Percentiles rank a stretch among this genome's conserved stretches.
Evolutionary conservation across 2,888 invertebrate genomes (phyloP).

Genomic region (Schizotus pectinicornis): DNA sequence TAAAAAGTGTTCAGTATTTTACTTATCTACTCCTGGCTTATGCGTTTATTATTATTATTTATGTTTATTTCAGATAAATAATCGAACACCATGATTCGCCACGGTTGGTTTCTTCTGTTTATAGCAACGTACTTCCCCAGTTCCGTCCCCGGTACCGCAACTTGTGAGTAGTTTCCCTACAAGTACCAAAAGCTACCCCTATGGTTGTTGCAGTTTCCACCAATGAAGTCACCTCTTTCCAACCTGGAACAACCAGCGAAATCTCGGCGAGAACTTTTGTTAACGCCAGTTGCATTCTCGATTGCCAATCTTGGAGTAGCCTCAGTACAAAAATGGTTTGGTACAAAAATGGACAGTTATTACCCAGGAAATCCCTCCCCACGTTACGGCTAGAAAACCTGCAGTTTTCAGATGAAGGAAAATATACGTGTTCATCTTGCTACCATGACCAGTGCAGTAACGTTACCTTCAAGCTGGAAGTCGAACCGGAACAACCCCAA

Average conservation of each 20-base stretch:
- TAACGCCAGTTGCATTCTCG: not conserved
- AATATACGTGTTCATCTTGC: not conserved
- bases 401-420: constrained; percentile 13
- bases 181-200: not conserved
- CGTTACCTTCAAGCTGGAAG: too few species aligned
- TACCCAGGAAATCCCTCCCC: too few species aligned
- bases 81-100: constrained; percentile 2
- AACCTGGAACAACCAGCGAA: constrained; percentile 3
- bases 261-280: not conserved
- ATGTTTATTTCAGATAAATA: constrained; percentile 1
- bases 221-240: not conserved
- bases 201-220: too few species aligned
- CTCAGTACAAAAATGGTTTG: constrained; percentile 83
- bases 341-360: constrained; percentile 67
- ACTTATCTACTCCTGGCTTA: too few species aligned
- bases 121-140: not conserved
- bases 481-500: too few species aligned
- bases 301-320: constrained; percentile 60
- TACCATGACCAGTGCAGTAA: not conserved
- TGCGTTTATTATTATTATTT: too few species aligned
- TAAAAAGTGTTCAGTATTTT: too few species aligned
- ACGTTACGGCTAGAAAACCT: not conserved
- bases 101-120: not conserved
- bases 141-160: constrained; percentile 1
- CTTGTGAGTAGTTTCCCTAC: not conserved